These are phyloP conservation scores for Apamea anceps DNA, from an alignment of 2,888 invertebrate species.

Conservation along the genomic window DNA sequence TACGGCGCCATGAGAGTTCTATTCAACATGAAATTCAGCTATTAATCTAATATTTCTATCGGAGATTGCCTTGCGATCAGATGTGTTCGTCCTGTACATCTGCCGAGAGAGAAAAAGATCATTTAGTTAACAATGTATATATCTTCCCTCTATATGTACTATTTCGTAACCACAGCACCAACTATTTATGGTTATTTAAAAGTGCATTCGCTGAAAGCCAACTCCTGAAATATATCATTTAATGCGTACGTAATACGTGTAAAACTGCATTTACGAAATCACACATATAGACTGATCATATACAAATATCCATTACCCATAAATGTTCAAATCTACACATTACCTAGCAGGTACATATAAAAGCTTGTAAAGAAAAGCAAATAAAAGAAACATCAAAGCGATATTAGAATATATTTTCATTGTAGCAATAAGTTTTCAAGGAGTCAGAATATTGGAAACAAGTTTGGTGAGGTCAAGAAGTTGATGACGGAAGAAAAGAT, in stretches of 20 bases:
- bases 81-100: slow-evolving; percentile 94
- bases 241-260: not conserved
- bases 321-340: slow-evolving; percentile 56
- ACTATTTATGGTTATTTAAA: not conserved
- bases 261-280: slow-evolving; percentile 53
- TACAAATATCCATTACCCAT: slow-evolving; percentile 54
- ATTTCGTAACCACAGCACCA: slow-evolving; percentile 53
- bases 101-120: slow-evolving; percentile 91
- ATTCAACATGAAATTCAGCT: slow-evolving; percentile 72
- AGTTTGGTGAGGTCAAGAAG: slow-evolving; percentile 49
- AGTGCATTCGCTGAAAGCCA: not conserved
- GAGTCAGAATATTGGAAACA: slow-evolving; percentile 39
- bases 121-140: slow-evolving; percentile 76
- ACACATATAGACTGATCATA: slow-evolving; percentile 54
- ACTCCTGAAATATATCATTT: not conserved
- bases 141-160: slow-evolving; percentile 52
- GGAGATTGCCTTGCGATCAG: slow-evolving; percentile 88
- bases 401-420: slow-evolving; percentile 46
- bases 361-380: slow-evolving; percentile 64
- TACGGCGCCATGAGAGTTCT: slow-evolving; percentile 70
- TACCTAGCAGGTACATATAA: slow-evolving; percentile 53
- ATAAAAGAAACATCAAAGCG: slow-evolving; percentile 63
- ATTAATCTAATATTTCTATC: slow-evolving; percentile 70
- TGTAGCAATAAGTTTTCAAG: slow-evolving; percentile 45
- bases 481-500: slow-evolving; percentile 49